Conservation (phyloP, 2,113 vertebrate species). For the Microcebus ravelobensis region DNA sequence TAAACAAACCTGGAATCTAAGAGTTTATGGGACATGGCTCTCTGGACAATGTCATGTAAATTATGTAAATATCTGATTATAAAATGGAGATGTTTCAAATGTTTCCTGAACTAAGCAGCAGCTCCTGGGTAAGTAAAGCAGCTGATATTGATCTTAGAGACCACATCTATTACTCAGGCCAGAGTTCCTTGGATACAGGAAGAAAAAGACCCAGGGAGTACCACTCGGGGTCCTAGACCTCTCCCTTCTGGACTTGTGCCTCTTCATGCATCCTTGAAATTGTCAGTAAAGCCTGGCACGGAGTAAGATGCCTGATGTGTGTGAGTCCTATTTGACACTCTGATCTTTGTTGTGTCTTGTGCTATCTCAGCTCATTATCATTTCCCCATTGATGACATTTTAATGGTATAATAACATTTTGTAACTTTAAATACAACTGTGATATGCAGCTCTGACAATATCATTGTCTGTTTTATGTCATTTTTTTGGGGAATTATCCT, state of each 20-base stretch:
- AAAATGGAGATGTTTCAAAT: constrained; percentile 58
- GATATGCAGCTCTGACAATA: neutral
- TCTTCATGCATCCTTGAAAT: neutral
- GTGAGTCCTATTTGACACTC: neutral
- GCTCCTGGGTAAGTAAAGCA: constrained; percentile 21
- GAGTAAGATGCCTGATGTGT: neutral
- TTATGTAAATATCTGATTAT: constrained; percentile 46
- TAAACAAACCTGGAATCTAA: constrained; percentile 51
- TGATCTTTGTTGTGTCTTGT: neutral
- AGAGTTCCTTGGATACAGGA: neutral
- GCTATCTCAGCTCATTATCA: neutral
- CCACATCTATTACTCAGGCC: neutral
- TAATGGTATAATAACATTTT: constrained; percentile 16
- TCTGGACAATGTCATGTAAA: constrained; percentile 59
- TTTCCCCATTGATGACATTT: constrained; percentile 7
- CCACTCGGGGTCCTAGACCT: neutral
- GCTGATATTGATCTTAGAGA: neutral
- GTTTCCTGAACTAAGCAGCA: constrained; percentile 21
- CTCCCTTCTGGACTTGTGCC: neutral
- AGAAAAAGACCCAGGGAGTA: neutral
- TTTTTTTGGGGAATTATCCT: neutral
- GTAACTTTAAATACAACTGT: neutral
- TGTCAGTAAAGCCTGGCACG: neutral
- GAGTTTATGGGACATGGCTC: constrained; percentile 39
- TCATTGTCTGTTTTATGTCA: neutral